phyloP scores from a whole-genome alignment of 2,113 vertebrate genomes.

The Symphodus melops region DNA sequence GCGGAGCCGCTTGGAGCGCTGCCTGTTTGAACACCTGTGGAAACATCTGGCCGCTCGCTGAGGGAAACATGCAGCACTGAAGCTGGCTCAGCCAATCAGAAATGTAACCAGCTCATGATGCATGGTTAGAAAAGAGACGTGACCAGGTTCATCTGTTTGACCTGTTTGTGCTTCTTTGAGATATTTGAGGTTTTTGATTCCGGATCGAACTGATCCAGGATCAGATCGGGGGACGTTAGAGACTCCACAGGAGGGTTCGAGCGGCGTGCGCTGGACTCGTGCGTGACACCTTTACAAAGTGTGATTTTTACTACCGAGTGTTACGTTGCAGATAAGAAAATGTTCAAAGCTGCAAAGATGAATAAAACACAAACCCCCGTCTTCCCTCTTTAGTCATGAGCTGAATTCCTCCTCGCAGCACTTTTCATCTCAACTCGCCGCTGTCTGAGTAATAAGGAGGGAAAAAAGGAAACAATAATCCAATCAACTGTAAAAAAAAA shows the following conservation, averaged over 20 bases:
- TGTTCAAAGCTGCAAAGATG: background rate
- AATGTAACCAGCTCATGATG: too few species aligned
- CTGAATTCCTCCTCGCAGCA: conserved; percentile 23
- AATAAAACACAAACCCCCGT: background rate
- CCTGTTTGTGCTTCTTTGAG: too few species aligned
- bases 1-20: background rate
- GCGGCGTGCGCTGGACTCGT: background rate
- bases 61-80: background rate
- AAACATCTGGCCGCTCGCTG: background rate
- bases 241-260: background rate
- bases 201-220: too few species aligned
- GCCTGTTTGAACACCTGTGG: background rate
- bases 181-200: too few species aligned
- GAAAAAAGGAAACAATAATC: conserved; percentile 47
- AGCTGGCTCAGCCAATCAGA: too few species aligned
- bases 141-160: too few species aligned
- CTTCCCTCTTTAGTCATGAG: background rate
- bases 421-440: conserved; percentile 26
- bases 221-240: too few species aligned
- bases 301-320: background rate
- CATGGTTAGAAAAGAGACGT: too few species aligned
- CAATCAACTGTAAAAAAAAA: conserved; percentile 34
- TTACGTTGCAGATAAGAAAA: conserved; percentile 4
- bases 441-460: conserved; percentile 22
- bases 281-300: background rate